These are phyloP conservation scores for Enhydra lutris DNA, from an alignment of 2,113 vertebrate genomes.

Conservation along the genomic window DNA sequence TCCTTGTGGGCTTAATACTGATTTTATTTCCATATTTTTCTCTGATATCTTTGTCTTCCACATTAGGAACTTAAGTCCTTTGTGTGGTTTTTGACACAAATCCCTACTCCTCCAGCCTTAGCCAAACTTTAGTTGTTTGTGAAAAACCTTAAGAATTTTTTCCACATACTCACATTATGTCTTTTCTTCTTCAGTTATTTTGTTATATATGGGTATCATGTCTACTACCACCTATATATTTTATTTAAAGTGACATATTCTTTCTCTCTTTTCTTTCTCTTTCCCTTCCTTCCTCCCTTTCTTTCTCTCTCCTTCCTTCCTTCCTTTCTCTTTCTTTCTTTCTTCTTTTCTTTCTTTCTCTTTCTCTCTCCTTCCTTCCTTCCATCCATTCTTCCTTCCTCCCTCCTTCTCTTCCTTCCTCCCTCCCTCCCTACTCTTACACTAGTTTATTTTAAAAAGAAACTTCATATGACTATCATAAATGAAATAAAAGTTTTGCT, in stretches of 20 bases:
- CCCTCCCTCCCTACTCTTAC: background rate
- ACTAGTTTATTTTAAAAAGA: background rate
- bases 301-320: background rate
- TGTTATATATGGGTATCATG: background rate
- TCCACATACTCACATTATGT: background rate
- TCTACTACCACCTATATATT: background rate
- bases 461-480: background rate
- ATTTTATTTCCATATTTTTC: conserved; percentile 42
- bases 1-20: background rate
- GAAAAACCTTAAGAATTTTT: background rate
- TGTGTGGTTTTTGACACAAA: conserved; percentile 14
- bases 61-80: background rate
- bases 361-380: background rate
- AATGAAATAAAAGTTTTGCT: background rate
- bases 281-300: background rate
- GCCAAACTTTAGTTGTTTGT: background rate
- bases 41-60: background rate
- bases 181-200: background rate
- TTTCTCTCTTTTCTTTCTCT: background rate
- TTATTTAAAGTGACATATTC: background rate
- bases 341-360: background rate
- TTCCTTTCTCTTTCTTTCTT: background rate
- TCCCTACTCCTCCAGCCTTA: background rate
- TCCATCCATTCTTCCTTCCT: background rate
- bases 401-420: background rate